Conservation (phyloP, 1,140 invertebrate species). For the Drosophila nasuta region DNA sequence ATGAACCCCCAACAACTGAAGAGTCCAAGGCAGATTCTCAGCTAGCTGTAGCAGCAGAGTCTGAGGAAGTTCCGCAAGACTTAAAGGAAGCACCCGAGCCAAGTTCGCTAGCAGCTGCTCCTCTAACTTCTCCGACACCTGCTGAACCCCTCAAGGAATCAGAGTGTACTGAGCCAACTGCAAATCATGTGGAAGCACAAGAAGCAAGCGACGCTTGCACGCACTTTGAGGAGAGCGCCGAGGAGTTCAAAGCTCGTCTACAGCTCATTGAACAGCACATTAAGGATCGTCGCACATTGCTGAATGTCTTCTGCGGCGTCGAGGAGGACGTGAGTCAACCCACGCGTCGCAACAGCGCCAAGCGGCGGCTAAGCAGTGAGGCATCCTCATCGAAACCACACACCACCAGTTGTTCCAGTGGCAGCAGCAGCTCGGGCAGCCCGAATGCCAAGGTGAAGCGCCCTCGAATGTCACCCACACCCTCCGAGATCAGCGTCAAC, state of each 20-base stretch:
- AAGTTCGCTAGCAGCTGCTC: no score
- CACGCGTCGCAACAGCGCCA: conserved; percentile 36
- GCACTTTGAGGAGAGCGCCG: conserved; percentile 56
- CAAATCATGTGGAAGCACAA: not conserved
- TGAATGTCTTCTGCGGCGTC: conserved; percentile 37
- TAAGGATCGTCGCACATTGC: conserved; percentile 34
- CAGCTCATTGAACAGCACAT: conserved; percentile 53
- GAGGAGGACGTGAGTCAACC: conserved; percentile 19
- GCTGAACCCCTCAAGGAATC: not conserved
- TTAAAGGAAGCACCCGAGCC: no score
- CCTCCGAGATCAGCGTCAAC: conserved; percentile 73
- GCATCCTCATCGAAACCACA: conserved; percentile 21
- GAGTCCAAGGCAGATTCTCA: no score
- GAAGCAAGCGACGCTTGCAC: conserved; percentile 39
- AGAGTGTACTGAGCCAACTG: not conserved
- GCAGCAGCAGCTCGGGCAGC: conserved; percentile 49
- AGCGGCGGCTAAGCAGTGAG: conserved; percentile 45
- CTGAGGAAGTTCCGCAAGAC: no score
- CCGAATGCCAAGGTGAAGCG: conserved; percentile 47
- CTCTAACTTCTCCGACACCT: no score
- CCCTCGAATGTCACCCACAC: conserved; percentile 67
- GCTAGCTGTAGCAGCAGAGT: no score
- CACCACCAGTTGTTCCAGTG: conserved; percentile 26
- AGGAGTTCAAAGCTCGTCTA: conserved; percentile 54
- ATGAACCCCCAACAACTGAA: no score